These are phyloP conservation scores for Morpho deidamia DNA, from an alignment of 2,888 invertebrate genomes.

Conservation along the genomic window DNA sequence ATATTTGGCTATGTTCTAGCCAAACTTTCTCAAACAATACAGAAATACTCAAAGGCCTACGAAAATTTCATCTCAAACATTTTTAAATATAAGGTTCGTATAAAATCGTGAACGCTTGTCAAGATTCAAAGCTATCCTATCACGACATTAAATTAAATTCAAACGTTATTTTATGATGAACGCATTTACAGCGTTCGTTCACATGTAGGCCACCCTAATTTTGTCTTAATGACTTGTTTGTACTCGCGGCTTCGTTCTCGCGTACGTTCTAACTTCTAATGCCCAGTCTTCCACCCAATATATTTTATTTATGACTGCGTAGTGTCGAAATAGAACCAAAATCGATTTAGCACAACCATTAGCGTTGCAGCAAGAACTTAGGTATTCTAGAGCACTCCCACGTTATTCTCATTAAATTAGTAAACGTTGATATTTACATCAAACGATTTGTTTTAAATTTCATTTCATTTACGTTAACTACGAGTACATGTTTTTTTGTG, in stretches of 20 bases:
- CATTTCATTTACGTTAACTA: too few species aligned
- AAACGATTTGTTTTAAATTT: too few species aligned
- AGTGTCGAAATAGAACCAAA: slow-evolving; percentile 19
- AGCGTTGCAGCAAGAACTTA: slow-evolving; percentile 8
- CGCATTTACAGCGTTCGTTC: slow-evolving; percentile 16
- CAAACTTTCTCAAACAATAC: too few species aligned
- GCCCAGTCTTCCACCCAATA: slow-evolving; percentile 20
- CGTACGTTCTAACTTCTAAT: slow-evolving; percentile 20
- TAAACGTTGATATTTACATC: not conserved
- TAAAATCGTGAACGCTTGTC: not conserved
- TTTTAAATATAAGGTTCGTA: not conserved
- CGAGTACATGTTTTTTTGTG: too few species aligned
- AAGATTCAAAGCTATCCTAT: not conserved
- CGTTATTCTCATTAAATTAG: not conserved
- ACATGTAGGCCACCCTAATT: slow-evolving; percentile 29
- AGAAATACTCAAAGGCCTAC: not conserved
- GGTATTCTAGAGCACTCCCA: slow-evolving; percentile 1
- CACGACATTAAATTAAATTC: slow-evolving; percentile 5
- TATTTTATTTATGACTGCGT: slow-evolving; percentile 20
- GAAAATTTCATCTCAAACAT: not conserved
- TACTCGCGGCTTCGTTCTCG: slow-evolving; percentile 22
- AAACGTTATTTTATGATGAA: slow-evolving; percentile 16
- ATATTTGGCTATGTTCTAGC: too few species aligned
- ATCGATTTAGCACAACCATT: slow-evolving; percentile 17
- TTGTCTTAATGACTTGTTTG: slow-evolving; percentile 28